Evolutionary conservation across 2,113 vertebrate species (phyloP).

Genomic region (Cynoglossus semilaevis): DNA sequence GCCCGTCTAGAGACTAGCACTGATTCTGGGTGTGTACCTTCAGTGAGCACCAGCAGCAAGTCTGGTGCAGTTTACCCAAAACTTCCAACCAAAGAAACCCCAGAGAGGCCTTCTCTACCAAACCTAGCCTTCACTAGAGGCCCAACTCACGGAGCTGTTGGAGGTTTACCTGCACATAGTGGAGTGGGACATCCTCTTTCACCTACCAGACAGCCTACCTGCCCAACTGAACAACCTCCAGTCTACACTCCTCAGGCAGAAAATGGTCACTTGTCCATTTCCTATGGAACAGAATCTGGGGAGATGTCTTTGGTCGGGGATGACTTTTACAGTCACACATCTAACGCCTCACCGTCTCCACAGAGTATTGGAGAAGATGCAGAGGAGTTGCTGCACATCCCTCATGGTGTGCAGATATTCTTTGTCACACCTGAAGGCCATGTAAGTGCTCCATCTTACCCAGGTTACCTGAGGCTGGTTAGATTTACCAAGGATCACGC

Average conservation of each 20-base stretch:
- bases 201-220: slow-evolving; percentile 17
- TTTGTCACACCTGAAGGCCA: slow-evolving; percentile 92
- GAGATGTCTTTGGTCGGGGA: slow-evolving; percentile 88
- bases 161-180: slow-evolving; percentile 27
- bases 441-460: slow-evolving; percentile 96
- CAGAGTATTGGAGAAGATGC: slow-evolving; percentile 87
- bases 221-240: slow-evolving; percentile 81
- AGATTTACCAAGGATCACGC: slow-evolving; percentile 83
- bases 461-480: slow-evolving; percentile 92
- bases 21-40: neutral
- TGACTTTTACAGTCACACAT: slow-evolving; percentile 82
- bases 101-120: slow-evolving; percentile 66
- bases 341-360: slow-evolving; percentile 77
- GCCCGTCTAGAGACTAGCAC: slow-evolving; percentile 78
- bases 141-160: slow-evolving; percentile 48
- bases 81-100: slow-evolving; percentile 74
- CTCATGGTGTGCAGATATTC: slow-evolving; percentile 95
- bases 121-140: slow-evolving; percentile 15
- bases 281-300: slow-evolving; percentile 89
- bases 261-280: slow-evolving; percentile 89
- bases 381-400: slow-evolving; percentile 88
- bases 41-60: neutral
- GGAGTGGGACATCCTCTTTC: slow-evolving; percentile 50
- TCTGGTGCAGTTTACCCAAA: slow-evolving; percentile 74
- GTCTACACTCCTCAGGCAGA: slow-evolving; percentile 88